Evolutionary conservation across 2,113 vertebrate species (phyloP).

Genomic region (Tachysurus vachellii): DNA sequence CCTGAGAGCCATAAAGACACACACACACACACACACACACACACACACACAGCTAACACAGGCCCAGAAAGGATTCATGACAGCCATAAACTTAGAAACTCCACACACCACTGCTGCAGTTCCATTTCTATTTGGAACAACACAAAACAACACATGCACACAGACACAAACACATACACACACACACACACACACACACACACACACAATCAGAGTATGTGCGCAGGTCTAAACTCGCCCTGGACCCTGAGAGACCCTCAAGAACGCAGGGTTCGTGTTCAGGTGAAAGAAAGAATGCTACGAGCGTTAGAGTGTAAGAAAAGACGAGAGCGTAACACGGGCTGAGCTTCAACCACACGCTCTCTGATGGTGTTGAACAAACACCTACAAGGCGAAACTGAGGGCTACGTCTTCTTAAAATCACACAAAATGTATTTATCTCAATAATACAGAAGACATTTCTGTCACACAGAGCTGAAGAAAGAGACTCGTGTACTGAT

Average conservation of each 20-base stretch:
- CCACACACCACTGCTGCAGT: background rate
- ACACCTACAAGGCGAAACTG: background rate
- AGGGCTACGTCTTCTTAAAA: background rate
- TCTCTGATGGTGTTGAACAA: background rate
- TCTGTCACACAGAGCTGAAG: background rate
- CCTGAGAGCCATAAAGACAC: background rate
- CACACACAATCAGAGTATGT: constrained; percentile 3
- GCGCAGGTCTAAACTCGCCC: constrained; percentile 36
- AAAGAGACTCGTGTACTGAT: background rate
- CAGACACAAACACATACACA: background rate
- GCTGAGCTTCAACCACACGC: background rate
- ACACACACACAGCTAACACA: background rate
- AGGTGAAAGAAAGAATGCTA: constrained; percentile 15
- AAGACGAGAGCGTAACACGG: background rate
- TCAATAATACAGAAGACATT: background rate
- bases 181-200: constrained; percentile 12
- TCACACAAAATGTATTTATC: background rate
- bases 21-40: constrained; percentile 1
- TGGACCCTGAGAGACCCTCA: constrained; percentile 27
- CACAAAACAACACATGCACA: constrained; percentile 17
- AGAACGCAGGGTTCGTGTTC: constrained; percentile 30
- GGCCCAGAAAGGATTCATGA: too few species aligned
- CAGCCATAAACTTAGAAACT: too few species aligned
- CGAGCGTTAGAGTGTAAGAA: background rate
- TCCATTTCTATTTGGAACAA: too few species aligned